Evolutionary conservation across 2,888 invertebrate species (phyloP), one percentile per base, ranked within the genome.

Genomic region (Apodemia mormo): DNA sequence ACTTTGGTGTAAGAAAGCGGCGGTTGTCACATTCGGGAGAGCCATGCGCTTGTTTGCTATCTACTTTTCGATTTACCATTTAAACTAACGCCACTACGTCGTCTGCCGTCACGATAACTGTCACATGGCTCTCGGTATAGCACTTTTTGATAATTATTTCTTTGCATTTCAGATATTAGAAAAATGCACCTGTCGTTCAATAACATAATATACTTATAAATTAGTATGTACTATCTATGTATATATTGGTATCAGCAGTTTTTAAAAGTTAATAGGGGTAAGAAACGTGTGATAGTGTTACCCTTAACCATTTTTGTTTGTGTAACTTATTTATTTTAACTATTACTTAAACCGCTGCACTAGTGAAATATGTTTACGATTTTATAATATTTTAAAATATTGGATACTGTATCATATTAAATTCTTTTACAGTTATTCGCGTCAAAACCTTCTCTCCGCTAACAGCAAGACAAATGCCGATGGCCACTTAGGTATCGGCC

Each of bases 361-460:
- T 5, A 58, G 58, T 58, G 12, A 30, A 12, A 58, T 30, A 58
- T 30, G 12, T 33, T 61, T 10, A 30, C 58, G 30, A 9, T 12
- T 58, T 64, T 64, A 33, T 64, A 14, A 7, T 33, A 37, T 64
- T 33, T 37, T 6, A 54, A 54, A 54, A 12, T 61, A 10, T 61
- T 33, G 61, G 33, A 29, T 64, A 64, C 37, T 14, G 33, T 64
- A 37, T 37, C 37, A n/a, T 64, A 33, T 37, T 64, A 64, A 64
- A 66, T 69, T 75, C 40, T 66, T 70, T 93, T 94, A 70, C 94
- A 97, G 97, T 85, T 97, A 98, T 87, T 97, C 98, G 54, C 95
- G 97, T 68, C 98, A 98, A 92, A 98, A 98, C 88, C 94, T 97
- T 71, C 94, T 98, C 65, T 97, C 97, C 58, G 95, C 95, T 69